These are phyloP conservation scores for Lerista edwardsae DNA, from an alignment of 2,797 vertebrate genomes.

Conservation along the genomic window DNA sequence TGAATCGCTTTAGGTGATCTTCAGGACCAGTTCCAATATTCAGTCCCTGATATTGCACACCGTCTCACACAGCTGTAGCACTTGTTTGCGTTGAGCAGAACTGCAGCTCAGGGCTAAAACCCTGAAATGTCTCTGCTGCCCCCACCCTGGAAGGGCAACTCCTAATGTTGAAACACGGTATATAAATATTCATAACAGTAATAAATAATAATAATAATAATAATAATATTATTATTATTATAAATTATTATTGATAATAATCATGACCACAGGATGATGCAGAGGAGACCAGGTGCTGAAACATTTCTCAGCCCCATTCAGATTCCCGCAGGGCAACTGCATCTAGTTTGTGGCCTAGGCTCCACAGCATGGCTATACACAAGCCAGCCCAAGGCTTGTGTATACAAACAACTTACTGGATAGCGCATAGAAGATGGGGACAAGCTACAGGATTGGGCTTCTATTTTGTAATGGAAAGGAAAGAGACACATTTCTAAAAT, in stretches of 20 bases:
- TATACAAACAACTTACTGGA: too few relatives aligned
- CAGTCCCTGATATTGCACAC: neutral
- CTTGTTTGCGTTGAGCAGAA: neutral
- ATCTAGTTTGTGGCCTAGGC: neutral
- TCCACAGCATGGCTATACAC: neutral
- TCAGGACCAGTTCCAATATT: neutral
- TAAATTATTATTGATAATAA: too few relatives aligned
- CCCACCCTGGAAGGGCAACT: too few relatives aligned
- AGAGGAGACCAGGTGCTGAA: neutral
- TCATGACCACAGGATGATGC: neutral
- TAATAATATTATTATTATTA: too few relatives aligned
- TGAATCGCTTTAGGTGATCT: neutral
- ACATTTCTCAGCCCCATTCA: neutral
- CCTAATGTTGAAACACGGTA: too few relatives aligned
- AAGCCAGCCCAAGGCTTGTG: too few relatives aligned
- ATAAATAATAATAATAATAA: too few relatives aligned
- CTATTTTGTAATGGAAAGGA: too few relatives aligned
- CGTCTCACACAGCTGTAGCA: neutral
- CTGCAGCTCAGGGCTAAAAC: neutral
- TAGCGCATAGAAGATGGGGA: neutral
- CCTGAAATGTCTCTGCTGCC: too few relatives aligned
- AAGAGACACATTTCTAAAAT: too few relatives aligned
- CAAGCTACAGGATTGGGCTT: neutral
- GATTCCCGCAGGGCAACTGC: neutral
- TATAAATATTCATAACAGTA: too few relatives aligned